These are phyloP conservation scores for Carcina quercana DNA, from an alignment of 2,888 invertebrate species.

Conservation along the genomic window DNA sequence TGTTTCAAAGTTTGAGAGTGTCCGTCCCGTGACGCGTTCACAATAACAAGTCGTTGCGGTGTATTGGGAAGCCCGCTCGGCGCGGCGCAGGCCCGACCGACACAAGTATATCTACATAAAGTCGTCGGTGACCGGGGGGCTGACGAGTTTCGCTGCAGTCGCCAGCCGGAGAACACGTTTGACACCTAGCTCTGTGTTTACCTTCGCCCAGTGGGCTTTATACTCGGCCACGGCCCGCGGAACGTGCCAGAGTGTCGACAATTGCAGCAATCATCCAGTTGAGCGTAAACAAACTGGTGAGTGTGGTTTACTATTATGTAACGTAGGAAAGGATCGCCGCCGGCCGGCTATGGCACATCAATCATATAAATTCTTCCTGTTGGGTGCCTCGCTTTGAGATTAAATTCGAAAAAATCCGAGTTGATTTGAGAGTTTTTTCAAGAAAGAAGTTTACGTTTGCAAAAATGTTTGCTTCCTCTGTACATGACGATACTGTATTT, in stretches of 20 bases:
- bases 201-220: slow-evolving; percentile 27
- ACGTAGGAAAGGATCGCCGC: slow-evolving; percentile 20
- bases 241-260: slow-evolving; percentile 58
- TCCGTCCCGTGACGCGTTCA: not conserved
- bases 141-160: slow-evolving; percentile 49
- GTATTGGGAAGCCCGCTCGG: no score
- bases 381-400: not conserved
- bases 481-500: no score
- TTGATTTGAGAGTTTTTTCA: not conserved
- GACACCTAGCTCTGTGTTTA: slow-evolving; percentile 27
- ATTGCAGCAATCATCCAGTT: slow-evolving; percentile 70
- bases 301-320: slow-evolving; percentile 51
- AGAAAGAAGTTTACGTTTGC: no score
- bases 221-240: no score
- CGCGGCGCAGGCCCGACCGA: slow-evolving; percentile 5
- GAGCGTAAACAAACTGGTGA: slow-evolving; percentile 70
- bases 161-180: slow-evolving; percentile 16
- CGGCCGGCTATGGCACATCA: slow-evolving; percentile 3
- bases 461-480: no score
- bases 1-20: slow-evolving; percentile 10
- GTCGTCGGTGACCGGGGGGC: slow-evolving; percentile 30
- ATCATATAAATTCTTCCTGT: slow-evolving; percentile 2
- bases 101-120: slow-evolving; percentile 26
- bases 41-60: slow-evolving; percentile 6
- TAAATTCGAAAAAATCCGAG: not conserved